Evolutionary conservation across 2,888 invertebrate genomes (phyloP).

Genomic region (Allygus modestus): DNA sequence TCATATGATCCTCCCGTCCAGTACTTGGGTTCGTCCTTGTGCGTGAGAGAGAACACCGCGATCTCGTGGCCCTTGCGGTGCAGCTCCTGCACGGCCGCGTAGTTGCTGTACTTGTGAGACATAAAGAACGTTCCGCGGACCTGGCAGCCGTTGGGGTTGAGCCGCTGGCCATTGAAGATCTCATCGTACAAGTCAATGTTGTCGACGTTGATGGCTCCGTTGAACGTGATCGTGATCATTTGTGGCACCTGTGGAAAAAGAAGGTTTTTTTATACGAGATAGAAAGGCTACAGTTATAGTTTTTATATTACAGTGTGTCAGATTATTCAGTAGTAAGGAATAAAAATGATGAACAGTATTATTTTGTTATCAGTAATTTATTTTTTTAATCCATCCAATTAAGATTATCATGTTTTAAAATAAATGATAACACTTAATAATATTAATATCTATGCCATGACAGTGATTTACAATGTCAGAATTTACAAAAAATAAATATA

Average conservation of each 20-base stretch:
- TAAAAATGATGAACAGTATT: no score
- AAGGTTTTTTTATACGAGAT: no score
- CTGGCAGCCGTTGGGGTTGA: constrained; percentile 93
- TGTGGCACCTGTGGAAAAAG: constrained; percentile 82
- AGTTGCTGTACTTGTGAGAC: constrained; percentile 95
- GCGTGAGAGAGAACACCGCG: constrained; percentile 93
- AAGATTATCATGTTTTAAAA: no score
- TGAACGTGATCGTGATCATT: constrained; percentile 95
- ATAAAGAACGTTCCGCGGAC: constrained; percentile 95
- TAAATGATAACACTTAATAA: no score
- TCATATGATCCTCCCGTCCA: constrained; percentile 93
- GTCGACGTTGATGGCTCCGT: constrained; percentile 94
- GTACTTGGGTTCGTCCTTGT: constrained; percentile 94
- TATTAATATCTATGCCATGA: no score
- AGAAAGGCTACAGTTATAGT: no score
- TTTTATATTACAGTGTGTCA: no score
- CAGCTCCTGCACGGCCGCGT: constrained; percentile 92
- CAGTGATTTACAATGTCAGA: no score
- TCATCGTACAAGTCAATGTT: constrained; percentile 95
- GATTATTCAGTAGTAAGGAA: no score
- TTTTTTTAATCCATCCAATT: no score
- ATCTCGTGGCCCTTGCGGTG: constrained; percentile 95
- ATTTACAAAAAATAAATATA: no score
- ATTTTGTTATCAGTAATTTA: no score
- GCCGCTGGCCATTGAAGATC: constrained; percentile 89